A percentile compares a stretch with the other conserved stretches of the same genome.
phyloP scores from a whole-genome alignment of 1,140 invertebrate genomes.

The Lepidurus couesii region DNA sequence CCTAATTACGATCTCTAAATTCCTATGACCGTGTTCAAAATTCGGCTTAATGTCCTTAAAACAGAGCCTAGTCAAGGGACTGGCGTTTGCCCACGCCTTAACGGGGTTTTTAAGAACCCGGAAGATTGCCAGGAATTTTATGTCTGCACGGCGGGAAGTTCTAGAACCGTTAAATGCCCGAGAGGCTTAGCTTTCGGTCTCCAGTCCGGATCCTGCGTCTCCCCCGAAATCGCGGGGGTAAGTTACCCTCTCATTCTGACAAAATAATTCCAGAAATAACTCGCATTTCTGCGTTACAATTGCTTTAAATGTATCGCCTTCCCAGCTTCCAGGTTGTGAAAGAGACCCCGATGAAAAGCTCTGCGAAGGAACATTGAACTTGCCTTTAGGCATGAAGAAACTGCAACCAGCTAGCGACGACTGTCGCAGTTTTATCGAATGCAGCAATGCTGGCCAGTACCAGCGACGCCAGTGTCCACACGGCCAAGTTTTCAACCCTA shows the following conservation, averaged over 20 bases:
- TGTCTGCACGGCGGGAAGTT: conserved; percentile 25
- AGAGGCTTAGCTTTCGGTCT: conserved; percentile 24
- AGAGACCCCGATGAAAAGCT: background rate
- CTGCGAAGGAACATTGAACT: background rate
- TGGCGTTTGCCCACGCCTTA: conserved; percentile 14
- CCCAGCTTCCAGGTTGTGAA: background rate
- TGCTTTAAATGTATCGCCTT: too few relatives aligned
- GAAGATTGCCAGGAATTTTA: conserved; percentile 11
- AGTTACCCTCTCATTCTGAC: background rate
- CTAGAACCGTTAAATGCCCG: conserved; percentile 8
- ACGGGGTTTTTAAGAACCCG: conserved; percentile 21
- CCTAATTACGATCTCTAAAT: too few relatives aligned
- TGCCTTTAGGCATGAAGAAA: background rate
- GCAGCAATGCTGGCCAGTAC: background rate
- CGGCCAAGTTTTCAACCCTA: background rate
- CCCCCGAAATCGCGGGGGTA: conserved; percentile 24
- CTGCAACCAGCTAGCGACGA: background rate
- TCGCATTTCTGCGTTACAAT: too few relatives aligned
- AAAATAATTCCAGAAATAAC: too few relatives aligned
- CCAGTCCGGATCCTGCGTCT: background rate
- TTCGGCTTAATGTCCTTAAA: background rate
- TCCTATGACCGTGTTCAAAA: too few relatives aligned
- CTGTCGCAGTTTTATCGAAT: background rate
- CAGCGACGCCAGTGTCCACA: background rate
- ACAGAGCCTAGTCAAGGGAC: conserved; percentile 18